Evolutionary conservation across 92 coral and sea anemone genomes (phyloP).

Genomic region (Plumapathes pennacea): DNA sequence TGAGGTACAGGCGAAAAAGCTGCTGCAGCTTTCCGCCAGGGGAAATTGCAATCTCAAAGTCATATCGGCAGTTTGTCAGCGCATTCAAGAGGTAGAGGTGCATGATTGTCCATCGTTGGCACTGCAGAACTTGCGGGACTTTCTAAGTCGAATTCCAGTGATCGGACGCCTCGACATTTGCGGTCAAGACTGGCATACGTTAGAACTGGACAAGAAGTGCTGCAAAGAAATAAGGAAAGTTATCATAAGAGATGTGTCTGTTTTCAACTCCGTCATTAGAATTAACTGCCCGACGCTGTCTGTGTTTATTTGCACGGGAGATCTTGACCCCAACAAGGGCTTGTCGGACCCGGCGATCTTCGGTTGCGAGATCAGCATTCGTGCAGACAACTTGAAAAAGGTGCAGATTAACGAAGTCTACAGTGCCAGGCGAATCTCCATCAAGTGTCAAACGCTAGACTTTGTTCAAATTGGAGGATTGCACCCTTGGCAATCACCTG

Average conservation of each 20-base stretch:
- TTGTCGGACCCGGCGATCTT: slow-evolving; percentile 4
- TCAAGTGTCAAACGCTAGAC: slow-evolving; percentile 42
- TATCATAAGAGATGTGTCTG: slow-evolving; percentile 50
- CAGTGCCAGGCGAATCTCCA: slow-evolving; percentile 25
- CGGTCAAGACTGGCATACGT: slow-evolving; percentile 49
- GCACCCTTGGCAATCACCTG: slow-evolving; percentile 32
- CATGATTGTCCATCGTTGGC: slow-evolving; percentile 52
- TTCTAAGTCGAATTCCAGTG: slow-evolving; percentile 39
- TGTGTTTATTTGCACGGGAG: slow-evolving; percentile 65
- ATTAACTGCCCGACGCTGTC: slow-evolving; percentile 65
- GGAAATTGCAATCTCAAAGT: slow-evolving; percentile 39
- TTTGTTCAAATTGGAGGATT: slow-evolving; percentile 54
- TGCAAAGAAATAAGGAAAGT: slow-evolving; percentile 50
- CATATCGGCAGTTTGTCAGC: slow-evolving; percentile 44
- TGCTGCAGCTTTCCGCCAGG: slow-evolving; percentile 52
- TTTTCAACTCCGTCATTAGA: slow-evolving; percentile 37
- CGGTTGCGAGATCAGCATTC: slow-evolving; percentile 43
- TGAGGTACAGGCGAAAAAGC: slow-evolving; percentile 45
- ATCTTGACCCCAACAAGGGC: slow-evolving; percentile 44
- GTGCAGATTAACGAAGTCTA: slow-evolving; percentile 56
- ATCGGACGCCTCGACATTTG: slow-evolving; percentile 61
- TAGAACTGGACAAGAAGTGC: slow-evolving; percentile 48
- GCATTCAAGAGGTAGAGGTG: slow-evolving; percentile 52
- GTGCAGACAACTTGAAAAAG: slow-evolving; percentile 43
- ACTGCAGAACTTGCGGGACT: slow-evolving; percentile 22